These are phyloP conservation scores for Taenioides sp. DNA, from an alignment of 2,797 vertebrate species.

Conservation along the genomic window DNA sequence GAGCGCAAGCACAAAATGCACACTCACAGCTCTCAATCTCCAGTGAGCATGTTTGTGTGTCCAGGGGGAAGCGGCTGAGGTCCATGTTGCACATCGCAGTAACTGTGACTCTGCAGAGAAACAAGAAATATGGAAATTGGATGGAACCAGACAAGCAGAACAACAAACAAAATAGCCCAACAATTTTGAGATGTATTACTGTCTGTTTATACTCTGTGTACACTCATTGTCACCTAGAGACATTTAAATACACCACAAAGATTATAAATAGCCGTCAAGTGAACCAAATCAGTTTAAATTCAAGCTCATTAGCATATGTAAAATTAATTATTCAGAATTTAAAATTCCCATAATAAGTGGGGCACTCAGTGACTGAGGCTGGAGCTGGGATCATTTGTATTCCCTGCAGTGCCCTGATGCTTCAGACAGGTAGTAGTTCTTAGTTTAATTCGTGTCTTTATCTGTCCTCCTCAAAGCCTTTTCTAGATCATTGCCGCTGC, in stretches of 20 bases:
- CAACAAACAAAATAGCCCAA: not conserved
- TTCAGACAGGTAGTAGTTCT: not conserved
- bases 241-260: not conserved
- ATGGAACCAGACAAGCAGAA: not conserved
- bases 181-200: not conserved
- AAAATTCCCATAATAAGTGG: not conserved
- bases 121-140: not conserved
- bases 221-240: not conserved
- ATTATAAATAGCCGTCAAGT: not conserved
- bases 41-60: slow-evolving; percentile 94
- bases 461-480: not conserved
- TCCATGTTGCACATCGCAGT: slow-evolving; percentile 99
- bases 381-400: not conserved
- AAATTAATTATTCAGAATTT: not conserved
- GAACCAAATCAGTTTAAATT: not conserved
- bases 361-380: not conserved
- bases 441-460: not conserved
- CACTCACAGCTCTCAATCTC: slow-evolving; percentile 99
- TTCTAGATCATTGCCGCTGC: not conserved
- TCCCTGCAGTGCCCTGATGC: slow-evolving; percentile 1
- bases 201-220: not conserved
- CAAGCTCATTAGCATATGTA: not conserved
- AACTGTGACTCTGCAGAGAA: slow-evolving; percentile 86
- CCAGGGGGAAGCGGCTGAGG: slow-evolving; percentile 94
- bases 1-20: not conserved